Evolutionary conservation across 2,888 invertebrate genomes (phyloP), one percentile per base, ranked within the genome.

Genomic region (Globia sparganii): DNA sequence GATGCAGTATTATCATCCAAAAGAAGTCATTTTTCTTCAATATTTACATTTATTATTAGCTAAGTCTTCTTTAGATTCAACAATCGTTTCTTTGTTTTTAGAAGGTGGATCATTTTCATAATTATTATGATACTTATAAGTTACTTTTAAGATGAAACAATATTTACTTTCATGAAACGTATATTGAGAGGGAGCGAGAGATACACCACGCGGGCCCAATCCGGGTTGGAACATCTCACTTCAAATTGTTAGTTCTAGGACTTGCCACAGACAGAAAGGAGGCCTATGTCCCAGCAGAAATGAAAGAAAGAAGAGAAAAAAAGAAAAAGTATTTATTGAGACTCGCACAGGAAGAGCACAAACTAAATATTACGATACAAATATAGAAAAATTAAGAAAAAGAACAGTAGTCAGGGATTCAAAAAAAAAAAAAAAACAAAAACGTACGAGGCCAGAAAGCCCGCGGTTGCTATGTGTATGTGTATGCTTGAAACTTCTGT

Each of bases 11-110:
- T 28, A 43, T 28, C 4, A 46, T 31, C 43, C 21, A 66, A 66
- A 31, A 25, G 3, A 18, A 18, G 40, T 2, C 4, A 25, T 5
- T 61, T 31, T 43, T 31, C 9, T 15, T n/a, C 0, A 21, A 31
- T 34, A 9, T 71, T 56, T 15, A n/a, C 1, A 15, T 31, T 49
- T 49, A 31, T 46, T 31, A 21, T 72, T 56, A 40, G 69, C 11
- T 40, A 56, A 11, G 18, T 53, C 37, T 49, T 68, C 0, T 31
- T 34, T 25, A 13, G 5, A 1, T 34, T 34, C 6, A 71, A 46
- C 28, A 71, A 58, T 28, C 2, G 31, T 28, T 58, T 34, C 25
- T 58, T 40, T 49, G 53, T 37, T 80, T 75, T n/a, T n/a, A 40
- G 8, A 46, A 56, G 13, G 15, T 37, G 15, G 2, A 34, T 53